Base-by-base conservation (phyloP, 2,888 invertebrate species). In the Lysandra bellargus region DNA sequence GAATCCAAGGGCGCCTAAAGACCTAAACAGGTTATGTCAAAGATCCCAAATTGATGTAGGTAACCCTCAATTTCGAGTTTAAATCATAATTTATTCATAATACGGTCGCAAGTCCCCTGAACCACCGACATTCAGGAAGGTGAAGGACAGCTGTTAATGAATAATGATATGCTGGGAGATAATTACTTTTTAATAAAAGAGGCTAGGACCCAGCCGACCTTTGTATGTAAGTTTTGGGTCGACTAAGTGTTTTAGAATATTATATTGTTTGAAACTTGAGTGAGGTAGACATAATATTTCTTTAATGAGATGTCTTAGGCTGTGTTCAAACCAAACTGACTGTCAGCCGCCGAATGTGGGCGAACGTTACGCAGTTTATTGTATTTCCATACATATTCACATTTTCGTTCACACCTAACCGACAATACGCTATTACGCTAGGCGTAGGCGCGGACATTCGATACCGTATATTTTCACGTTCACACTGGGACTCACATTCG, bases 171-270 rank as follows among this genome's bases (percentile, higher is more conserved):
- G 61, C 14, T 5, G 61, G 7, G 23, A 61, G 23, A 61, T 61
- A 61, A 61, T 61, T 61, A 61, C 61, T 61, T 61, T 61, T 61
- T 61, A 61, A 61, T 61, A 61, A 61, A 61, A 61, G 61, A 61
- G 61, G n/a, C 61, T 61, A 61, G 23, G 61, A 61, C 61, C 61
- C 61, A 61, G 17, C 6, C 61, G 61, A 61, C 61, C 61, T n/a
- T 61, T 61, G 23, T 61, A 2, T n/a, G 17, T n/a, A 23, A 61
- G 61, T 61, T 61, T 61, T n/a, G 23, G 61, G 61, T 61, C 17
- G 57, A 57, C 57, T 57, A 60, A 60, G n/a, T 61, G 61, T 23
- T 61, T 23, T 23, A 23, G 17, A 61, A 61, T 61, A 61, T 61
- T 57, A 57, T 4, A 57, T 57, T 57, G 57, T 17, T 57, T 57